Evolutionary conservation across 2,797 vertebrate species (phyloP).

Genomic region (Muraenolepis orangiensis): DNA sequence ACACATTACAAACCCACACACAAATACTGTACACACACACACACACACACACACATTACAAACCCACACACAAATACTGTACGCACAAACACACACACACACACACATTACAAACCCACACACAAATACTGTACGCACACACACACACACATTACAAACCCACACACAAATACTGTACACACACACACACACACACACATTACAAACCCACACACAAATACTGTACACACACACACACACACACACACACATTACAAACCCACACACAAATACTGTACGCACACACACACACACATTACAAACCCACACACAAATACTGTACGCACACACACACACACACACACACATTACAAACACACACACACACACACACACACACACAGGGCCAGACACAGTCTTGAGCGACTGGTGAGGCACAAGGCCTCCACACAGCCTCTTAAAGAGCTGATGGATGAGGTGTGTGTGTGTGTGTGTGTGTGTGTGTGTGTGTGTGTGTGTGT

Average conservation of each 20-base stretch:
- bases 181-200: neutral
- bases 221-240: neutral
- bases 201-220: neutral
- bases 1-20: too few species aligned
- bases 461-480: too few species aligned
- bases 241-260: neutral
- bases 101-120: neutral
- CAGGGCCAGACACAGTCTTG: neutral
- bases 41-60: neutral
- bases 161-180: neutral
- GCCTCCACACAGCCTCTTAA: constrained; percentile 8
- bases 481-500: too few species aligned
- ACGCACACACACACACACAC: neutral
- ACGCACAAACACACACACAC: neutral
- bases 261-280: too few species aligned
- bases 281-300: neutral
- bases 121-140: neutral
- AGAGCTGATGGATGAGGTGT: constrained; percentile 37
- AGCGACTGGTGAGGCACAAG: constrained; percentile 2
- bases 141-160: neutral
- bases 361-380: neutral
- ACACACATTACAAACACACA: neutral
- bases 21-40: neutral
- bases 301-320: too few species aligned
- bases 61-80: neutral